Percentiles rank a stretch among this genome's conserved stretches.
Evolutionary conservation across 2,888 invertebrate genomes (phyloP).

Genomic region (Tenthredo amoena): DNA sequence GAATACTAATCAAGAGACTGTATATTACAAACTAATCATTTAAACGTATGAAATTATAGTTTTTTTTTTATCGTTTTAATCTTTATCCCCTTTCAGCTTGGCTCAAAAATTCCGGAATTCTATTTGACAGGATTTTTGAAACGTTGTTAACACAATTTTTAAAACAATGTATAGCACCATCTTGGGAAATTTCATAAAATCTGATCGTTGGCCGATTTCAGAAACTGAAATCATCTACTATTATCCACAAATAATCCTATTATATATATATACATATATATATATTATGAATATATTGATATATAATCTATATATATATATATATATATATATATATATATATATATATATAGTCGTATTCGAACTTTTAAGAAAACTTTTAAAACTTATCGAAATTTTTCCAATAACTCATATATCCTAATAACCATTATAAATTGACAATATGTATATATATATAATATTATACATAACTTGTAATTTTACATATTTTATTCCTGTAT

Average conservation of each 20-base stretch:
- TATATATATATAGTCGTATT: not conserved
- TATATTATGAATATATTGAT: no score
- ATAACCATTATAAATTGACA: conserved; percentile 24
- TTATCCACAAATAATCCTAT: no score
- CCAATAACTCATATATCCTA: not conserved
- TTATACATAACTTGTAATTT: not conserved
- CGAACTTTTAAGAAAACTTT: not conserved
- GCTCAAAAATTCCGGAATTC: conserved; percentile 13
- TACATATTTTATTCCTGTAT: not conserved
- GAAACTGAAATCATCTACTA: not conserved
- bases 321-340: not conserved
- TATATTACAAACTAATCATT: conserved; percentile 27
- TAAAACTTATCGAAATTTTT: not conserved
- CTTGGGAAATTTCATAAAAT: conserved; percentile 18
- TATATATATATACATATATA: not conserved
- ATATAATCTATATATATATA: no score
- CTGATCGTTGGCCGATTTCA: conserved; percentile 3
- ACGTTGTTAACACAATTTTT: not conserved
- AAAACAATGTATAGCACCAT: not conserved
- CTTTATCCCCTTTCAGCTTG: not conserved
- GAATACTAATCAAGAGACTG: conserved; percentile 43
- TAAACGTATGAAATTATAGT: conserved; percentile 4
- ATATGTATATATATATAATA: not conserved
- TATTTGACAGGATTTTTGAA: conserved; percentile 20
- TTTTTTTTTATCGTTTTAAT: conserved; percentile 22